Evolutionary conservation across 2,797 vertebrate genomes (phyloP).

Genomic region (Pagetopsis macropterus): DNA sequence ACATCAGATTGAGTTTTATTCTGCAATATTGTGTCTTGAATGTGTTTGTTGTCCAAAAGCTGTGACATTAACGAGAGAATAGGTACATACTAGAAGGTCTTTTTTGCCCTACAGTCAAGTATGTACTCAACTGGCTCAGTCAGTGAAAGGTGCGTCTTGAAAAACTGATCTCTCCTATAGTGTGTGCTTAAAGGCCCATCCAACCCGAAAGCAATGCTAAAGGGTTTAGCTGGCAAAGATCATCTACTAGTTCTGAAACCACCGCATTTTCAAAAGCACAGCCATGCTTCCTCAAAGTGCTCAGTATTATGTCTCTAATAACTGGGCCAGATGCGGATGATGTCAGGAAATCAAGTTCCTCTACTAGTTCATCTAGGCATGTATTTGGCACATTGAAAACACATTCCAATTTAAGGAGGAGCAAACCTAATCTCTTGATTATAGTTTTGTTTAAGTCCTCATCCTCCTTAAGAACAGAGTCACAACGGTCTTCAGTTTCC

Average conservation of each 20-base stretch:
- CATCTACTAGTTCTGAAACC: constrained; percentile 57
- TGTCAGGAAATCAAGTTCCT: not conserved
- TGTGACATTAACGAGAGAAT: too few species aligned
- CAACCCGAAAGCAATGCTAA: constrained; percentile 40
- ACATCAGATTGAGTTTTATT: not conserved
- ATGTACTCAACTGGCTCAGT: too few species aligned
- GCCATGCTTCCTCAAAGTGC: constrained; percentile 49
- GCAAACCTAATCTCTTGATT: constrained; percentile 25
- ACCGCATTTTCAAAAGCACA: constrained; percentile 46
- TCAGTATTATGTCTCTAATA: constrained; percentile 35
- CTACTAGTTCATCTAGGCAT: too few species aligned
- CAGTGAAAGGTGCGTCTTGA: too few species aligned
- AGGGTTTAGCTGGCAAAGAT: constrained; percentile 50
- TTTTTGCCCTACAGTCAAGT: too few species aligned
- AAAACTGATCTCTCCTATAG: too few species aligned
- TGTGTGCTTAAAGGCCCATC: constrained; percentile 8
- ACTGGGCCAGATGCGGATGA: constrained; percentile 18
- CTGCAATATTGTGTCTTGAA: too few species aligned
- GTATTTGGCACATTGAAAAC: constrained; percentile 47
- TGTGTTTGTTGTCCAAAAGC: too few species aligned
- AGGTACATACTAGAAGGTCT: too few species aligned
- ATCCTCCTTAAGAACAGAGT: constrained; percentile 8
- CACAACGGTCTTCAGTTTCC: too few species aligned
- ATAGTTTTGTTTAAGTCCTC: constrained; percentile 21
- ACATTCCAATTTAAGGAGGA: constrained; percentile 23